phyloP scores from a whole-genome alignment of 2,888 invertebrate species.

The Prosapia bicincta region DNA sequence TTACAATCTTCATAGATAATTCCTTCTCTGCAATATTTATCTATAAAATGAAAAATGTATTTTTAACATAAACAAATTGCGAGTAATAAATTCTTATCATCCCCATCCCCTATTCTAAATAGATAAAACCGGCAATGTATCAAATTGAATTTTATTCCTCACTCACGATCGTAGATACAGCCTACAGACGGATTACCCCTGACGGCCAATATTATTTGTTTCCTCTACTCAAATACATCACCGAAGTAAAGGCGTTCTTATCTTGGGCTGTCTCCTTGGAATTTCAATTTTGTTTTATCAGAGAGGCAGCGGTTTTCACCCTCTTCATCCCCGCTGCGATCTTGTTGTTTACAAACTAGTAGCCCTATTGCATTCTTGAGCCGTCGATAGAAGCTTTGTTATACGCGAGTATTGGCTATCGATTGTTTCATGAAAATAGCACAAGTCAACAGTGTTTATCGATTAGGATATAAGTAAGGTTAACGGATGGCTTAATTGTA shows the following conservation, averaged over 20 bases:
- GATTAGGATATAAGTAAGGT: too few relatives aligned
- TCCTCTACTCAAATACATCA: not conserved
- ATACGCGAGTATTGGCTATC: not conserved
- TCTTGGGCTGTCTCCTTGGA: not conserved
- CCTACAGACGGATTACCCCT: not conserved
- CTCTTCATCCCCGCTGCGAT: not conserved
- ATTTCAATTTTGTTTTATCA: conserved; percentile 2
- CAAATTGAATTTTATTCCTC: not conserved
- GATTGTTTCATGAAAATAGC: too few relatives aligned
- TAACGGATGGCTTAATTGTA: too few relatives aligned
- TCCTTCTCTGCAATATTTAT: too few relatives aligned
- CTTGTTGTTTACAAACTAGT: not conserved
- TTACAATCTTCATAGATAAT: too few relatives aligned
- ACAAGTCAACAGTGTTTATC: too few relatives aligned
- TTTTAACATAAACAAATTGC: not conserved
- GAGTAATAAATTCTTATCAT: not conserved
- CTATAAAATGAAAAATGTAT: too few relatives aligned
- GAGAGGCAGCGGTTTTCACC: not conserved
- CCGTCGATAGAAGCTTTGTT: not conserved
- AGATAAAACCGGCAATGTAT: not conserved
- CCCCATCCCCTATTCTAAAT: not conserved
- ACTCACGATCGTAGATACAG: not conserved
- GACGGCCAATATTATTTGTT: not conserved
- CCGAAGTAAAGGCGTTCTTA: not conserved
- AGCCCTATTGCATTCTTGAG: not conserved